Evolutionary conservation across 2,797 vertebrate genomes (phyloP), one percentile per base, ranked within the genome.

Genomic region (Eulemur albifrons): DNA sequence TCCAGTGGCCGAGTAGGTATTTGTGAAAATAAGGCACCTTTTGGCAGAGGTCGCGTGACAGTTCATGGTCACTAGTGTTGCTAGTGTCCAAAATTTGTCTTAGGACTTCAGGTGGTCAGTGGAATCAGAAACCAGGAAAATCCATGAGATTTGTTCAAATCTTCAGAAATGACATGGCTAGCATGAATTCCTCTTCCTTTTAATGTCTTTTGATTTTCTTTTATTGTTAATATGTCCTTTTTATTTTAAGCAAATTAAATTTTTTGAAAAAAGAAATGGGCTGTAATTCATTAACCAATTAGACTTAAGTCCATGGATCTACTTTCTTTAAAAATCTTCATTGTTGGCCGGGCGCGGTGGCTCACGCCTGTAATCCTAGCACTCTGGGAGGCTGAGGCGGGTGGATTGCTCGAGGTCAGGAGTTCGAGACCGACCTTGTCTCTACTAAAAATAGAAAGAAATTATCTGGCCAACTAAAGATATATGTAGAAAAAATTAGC

Each of bases 1-100:
- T 98, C 99, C 99, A 13, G 97, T 98, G 96, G 98, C 98, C 94
- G 99, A 99, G 99, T 99, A 99, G 99, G 99, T 95, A 91, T 35
- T 82, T 85, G 92, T 93, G 61, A 93, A 82, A 92, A 90, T 2
- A 40, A n/a, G 35, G 32, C 5, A 7, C 30, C 7, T 50, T 65
- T 77, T 32, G 38, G 21, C 27, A 38, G 30, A 59, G 5, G 11
- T 81, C 43, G 7, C 6, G 54, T 69, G 61, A 25, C 50, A 69
- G 20, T 75, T 88, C 38, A 40, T 48, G n/a, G 52, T 43, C 63
- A 21, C 35, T 18, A 30, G 43, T 43, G 43, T 43, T 38, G 48
- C 45, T 61, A 17, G 25, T 45, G 32, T 59, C 21, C 40, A 69
- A 43, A 93, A 27, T 94, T 63, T 61, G 7, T 87, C 52, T n/a